Evolutionary conservation across 2,113 vertebrate genomes (phyloP).

Genomic region (Rynchops niger): DNA sequence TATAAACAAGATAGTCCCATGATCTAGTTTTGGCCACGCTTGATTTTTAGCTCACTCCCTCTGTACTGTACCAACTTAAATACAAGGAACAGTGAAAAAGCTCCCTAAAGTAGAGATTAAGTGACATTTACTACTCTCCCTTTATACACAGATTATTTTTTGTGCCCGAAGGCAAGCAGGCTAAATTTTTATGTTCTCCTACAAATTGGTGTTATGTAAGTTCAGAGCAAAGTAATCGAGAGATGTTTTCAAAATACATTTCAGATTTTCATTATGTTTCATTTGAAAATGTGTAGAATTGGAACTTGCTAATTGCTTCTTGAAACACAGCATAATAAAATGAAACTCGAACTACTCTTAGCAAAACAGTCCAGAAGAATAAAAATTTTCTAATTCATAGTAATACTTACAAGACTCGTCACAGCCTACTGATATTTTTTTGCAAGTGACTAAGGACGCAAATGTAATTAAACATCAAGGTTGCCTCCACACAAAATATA

Average conservation of each 20-base stretch:
- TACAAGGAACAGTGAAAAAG: background rate
- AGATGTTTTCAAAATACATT: background rate
- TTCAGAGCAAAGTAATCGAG: background rate
- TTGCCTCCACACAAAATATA: conserved; percentile 5
- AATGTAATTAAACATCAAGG: conserved; percentile 23
- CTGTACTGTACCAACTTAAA: background rate
- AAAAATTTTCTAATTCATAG: background rate
- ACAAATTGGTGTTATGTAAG: background rate
- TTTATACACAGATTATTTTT: background rate
- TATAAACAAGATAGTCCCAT: background rate
- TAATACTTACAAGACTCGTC: background rate
- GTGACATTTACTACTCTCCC: background rate
- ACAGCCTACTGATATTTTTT: background rate
- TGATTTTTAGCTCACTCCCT: background rate
- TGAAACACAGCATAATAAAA: background rate
- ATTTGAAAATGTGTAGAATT: background rate
- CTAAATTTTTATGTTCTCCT: background rate
- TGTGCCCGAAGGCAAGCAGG: background rate
- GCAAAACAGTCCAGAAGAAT: background rate
- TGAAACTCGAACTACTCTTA: background rate
- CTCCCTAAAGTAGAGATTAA: background rate
- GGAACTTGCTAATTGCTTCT: conserved; percentile 9
- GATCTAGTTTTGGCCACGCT: background rate
- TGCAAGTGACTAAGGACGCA: background rate
- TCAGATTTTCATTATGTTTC: background rate